A percentile compares a stretch with the other conserved stretches of the same genome.
Evolutionary conservation across 1,140 invertebrate genomes (phyloP).

Genomic region (Rhyzopertha dominica): DNA sequence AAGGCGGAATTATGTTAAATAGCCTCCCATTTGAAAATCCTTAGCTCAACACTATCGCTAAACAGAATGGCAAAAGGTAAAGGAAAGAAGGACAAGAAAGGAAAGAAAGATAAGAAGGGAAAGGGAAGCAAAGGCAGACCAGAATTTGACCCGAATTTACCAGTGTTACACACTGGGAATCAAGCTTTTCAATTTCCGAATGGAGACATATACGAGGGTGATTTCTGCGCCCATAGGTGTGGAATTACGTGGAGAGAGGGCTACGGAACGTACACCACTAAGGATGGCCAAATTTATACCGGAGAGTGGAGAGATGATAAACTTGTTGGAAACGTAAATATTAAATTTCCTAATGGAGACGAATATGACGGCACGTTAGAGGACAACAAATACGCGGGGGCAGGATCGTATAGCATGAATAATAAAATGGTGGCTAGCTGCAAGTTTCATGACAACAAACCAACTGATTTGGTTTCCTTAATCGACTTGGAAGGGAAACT

Average conservation of each 20-base stretch:
- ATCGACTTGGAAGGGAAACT: slow-evolving; percentile 31
- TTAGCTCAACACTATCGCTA: too few relatives aligned
- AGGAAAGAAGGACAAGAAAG: too few relatives aligned
- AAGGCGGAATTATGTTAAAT: too few relatives aligned
- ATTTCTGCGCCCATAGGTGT: slow-evolving; percentile 34
- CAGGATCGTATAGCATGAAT: slow-evolving; percentile 23
- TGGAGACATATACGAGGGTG: slow-evolving; percentile 34
- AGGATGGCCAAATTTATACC: slow-evolving; percentile 34
- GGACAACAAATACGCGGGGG: slow-evolving; percentile 26
- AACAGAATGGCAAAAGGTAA: too few relatives aligned
- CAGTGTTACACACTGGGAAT: too few relatives aligned
- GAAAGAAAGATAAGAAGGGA: too few relatives aligned
- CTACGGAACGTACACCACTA: slow-evolving; percentile 29
- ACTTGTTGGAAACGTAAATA: slow-evolving; percentile 25
- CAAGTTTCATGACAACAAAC: slow-evolving; percentile 34
- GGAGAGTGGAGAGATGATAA: slow-evolving; percentile 38
- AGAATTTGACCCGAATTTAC: too few relatives aligned
- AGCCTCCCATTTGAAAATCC: too few relatives aligned
- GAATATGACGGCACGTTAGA: slow-evolving; percentile 21
- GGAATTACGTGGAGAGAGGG: slow-evolving; percentile 39
- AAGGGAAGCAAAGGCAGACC: too few relatives aligned
- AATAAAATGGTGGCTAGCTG: slow-evolving; percentile 23
- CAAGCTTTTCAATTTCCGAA: slow-evolving; percentile 37
- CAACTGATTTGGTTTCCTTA: slow-evolving; percentile 24
- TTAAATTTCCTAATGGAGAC: slow-evolving; percentile 27